Evolutionary conservation across 1,140 invertebrate species (phyloP), one percentile per base, ranked within the genome.

Genomic region (Nomia melanderi): DNA sequence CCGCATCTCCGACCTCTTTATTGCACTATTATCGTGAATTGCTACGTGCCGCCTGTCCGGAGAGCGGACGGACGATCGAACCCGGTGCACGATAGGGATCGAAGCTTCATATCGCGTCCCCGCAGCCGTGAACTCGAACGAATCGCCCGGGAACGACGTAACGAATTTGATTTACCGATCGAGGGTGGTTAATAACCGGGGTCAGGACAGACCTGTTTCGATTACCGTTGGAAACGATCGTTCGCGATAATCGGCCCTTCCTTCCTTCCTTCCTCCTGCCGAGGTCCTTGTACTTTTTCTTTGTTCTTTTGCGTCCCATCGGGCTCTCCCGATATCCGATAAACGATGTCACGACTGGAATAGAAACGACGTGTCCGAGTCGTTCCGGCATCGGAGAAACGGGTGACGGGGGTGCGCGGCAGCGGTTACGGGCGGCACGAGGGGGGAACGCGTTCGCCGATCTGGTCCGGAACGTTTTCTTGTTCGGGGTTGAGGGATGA

Each of bases 141-240:
- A 44, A 62, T 4, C 39, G 25, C 0, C 36, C 27, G 5, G 14
- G 36, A 66, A 66, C 73, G 73, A 75, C 14, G 44, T 39, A 39
- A 76, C 31, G 36, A 76, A 76, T 76, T 69, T 69, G 39, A 69
- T 76, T 59, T 60, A 69, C 56, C 73, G 47, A 67, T 75, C 64
- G 67, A 17, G 17, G 39, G 27, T 14, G 53, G 20, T 36, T 56
- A 59, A 67, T 66, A 74, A 74, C 62, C 50, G 33, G 33, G 33
- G 20, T 29, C 60, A 65, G 36, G 27, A 25, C 3, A n/a, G 54
- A 14, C 27, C n/a, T 17, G 56, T 67, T 64, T 47, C 73, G 31
- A 69, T 76, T 60, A 59, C 64, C 73, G 36, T 54, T 39, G 64
- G 41, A n/a, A 44, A 44, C 65, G 39, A 57, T 36, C 36, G 36